phyloP scores from a whole-genome alignment of 2,888 invertebrate genomes.

The Biston stratarius region DNA sequence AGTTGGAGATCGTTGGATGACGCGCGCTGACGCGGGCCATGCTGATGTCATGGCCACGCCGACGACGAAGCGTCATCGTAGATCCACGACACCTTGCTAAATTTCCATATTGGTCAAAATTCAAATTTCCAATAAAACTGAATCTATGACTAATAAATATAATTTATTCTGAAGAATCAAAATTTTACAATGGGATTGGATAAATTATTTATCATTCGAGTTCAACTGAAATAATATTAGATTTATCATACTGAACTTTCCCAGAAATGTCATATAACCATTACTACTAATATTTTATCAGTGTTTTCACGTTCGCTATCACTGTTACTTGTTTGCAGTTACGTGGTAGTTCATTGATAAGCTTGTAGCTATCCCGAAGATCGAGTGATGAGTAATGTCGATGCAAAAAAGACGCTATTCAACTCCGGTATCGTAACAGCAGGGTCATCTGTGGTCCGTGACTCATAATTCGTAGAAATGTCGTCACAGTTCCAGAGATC shows the following conservation, averaged over 20 bases:
- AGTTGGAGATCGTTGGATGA: constrained; percentile 70
- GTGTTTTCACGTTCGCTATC: constrained; percentile 28
- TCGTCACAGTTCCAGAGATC: constrained; percentile 76
- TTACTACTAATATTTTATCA: constrained; percentile 10
- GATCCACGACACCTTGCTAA: constrained; percentile 45
- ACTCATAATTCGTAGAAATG: constrained; percentile 73
- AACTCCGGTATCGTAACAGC: constrained; percentile 54
- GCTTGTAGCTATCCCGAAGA: constrained; percentile 60
- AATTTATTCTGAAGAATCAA: neutral
- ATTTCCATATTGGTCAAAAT: constrained; percentile 10
- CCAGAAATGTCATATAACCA: constrained; percentile 6
- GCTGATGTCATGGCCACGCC: constrained; percentile 78
- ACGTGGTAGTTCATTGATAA: constrained; percentile 69
- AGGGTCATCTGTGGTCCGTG: constrained; percentile 67
- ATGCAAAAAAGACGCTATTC: constrained; percentile 68
- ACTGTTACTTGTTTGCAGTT: constrained; percentile 46
- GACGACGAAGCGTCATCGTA: constrained; percentile 61
- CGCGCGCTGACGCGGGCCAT: constrained; percentile 71
- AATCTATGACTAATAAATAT: neutral
- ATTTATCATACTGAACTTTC: constrained; percentile 5
- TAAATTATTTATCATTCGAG: neutral
- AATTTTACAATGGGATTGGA: neutral
- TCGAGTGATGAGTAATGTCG: constrained; percentile 72
- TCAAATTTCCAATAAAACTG: neutral
- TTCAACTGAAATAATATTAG: constrained; percentile 7